Conservation (phyloP, 2,888 invertebrate genomes). For the Atethmia centrago region DNA sequence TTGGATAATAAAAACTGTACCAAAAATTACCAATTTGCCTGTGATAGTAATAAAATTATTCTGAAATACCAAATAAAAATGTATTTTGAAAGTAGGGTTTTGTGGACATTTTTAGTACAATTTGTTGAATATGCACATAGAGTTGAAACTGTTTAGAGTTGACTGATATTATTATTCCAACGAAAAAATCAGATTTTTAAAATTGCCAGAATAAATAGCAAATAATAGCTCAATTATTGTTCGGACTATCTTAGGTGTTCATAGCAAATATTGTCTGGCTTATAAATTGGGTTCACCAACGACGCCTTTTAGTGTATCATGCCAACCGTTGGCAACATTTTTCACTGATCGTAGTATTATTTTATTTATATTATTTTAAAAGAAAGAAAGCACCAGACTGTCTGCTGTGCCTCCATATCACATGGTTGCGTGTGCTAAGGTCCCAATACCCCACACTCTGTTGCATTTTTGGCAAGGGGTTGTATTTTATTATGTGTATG, state of each 20-base stretch:
- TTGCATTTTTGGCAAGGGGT: too few species aligned
- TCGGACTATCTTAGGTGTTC: background rate
- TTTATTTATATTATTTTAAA: background rate
- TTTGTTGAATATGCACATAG: conserved; percentile 31
- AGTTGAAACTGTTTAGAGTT: conserved; percentile 36
- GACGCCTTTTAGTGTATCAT: background rate
- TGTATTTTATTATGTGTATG: too few species aligned
- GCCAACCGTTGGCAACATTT: background rate
- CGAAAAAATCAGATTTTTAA: background rate
- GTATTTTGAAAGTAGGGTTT: background rate
- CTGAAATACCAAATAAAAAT: background rate
- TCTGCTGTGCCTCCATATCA: too few species aligned
- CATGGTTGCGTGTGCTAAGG: too few species aligned
- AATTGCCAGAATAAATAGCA: background rate
- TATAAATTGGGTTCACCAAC: background rate
- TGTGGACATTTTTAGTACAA: conserved; percentile 34
- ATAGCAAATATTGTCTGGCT: background rate
- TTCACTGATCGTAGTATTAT: background rate
- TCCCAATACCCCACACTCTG: too few species aligned
- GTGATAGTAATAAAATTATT: background rate
- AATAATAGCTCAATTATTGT: background rate
- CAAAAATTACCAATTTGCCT: conserved; percentile 21
- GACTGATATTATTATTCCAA: background rate
- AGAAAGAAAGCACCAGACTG: too few species aligned
- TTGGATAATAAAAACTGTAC: conserved; percentile 31